Percentiles rank a stretch among this genome's conserved stretches.
phyloP scores from a whole-genome alignment of 2,797 vertebrate species.

The Masticophis lateralis region DNA sequence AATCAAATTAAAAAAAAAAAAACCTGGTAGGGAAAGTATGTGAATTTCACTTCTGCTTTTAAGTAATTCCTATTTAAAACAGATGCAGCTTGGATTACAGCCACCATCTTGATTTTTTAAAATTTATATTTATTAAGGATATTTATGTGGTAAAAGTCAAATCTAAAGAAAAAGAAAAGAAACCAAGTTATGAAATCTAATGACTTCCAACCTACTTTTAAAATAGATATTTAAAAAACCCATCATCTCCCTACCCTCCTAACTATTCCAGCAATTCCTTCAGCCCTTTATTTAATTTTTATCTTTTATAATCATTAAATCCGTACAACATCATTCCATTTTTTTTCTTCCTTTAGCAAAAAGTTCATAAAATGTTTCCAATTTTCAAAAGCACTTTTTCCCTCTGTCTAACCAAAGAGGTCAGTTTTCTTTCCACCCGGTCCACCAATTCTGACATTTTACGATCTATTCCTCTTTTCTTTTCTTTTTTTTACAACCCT shows the following conservation, averaged over 20 bases:
- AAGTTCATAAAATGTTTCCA: background rate
- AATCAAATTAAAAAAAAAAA: too few relatives aligned
- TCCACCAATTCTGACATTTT: background rate
- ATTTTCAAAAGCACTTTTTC: background rate
- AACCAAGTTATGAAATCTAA: background rate
- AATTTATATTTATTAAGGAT: background rate
- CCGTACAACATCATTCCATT: background rate
- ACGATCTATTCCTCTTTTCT: background rate
- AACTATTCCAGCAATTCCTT: background rate
- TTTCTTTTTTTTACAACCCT: background rate
- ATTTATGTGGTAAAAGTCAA: background rate
- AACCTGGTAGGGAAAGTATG: too few relatives aligned
- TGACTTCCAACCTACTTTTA: background rate
- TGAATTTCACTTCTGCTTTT: background rate
- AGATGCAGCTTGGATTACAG: background rate
- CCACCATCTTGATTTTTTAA: background rate
- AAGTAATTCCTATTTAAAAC: background rate
- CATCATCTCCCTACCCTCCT: background rate
- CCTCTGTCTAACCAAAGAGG: background rate
- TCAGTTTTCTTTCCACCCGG: background rate
- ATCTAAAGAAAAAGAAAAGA: background rate
- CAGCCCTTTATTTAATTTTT: background rate
- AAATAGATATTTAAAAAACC: background rate
- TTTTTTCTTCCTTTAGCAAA: background rate
- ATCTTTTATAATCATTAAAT: background rate